These are phyloP conservation scores for Microcebus jonahi DNA, from an alignment of 2,113 vertebrate species.

Conservation along the genomic window DNA sequence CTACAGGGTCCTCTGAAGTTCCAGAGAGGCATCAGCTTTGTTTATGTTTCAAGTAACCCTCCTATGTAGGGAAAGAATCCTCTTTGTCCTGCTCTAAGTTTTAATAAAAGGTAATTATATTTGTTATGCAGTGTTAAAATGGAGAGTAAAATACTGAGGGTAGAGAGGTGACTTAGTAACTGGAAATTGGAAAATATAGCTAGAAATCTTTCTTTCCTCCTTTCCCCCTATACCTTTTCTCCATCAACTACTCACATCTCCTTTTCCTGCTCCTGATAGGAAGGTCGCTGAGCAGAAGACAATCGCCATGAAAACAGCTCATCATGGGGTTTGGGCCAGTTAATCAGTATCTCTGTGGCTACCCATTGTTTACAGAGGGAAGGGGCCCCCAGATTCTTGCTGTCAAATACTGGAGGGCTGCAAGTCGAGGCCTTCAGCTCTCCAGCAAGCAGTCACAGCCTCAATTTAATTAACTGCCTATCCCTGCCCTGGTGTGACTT, in stretches of 20 bases:
- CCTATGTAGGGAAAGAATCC: background rate
- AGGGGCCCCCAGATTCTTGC: conserved; percentile 53
- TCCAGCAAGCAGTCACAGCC: conserved; percentile 67
- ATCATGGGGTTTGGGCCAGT: background rate
- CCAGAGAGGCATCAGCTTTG: background rate
- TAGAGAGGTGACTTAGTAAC: background rate
- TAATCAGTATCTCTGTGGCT: conserved; percentile 63
- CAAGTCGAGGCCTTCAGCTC: conserved; percentile 61
- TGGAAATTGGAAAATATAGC: background rate
- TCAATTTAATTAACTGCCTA: conserved; percentile 83
- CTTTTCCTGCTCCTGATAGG: background rate
- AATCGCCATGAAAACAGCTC: background rate
- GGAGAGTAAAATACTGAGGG: background rate
- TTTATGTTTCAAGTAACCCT: background rate
- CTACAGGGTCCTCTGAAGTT: background rate
- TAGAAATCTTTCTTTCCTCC: background rate
- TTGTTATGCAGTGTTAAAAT: background rate
- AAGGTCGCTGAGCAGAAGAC: background rate
- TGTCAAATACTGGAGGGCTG: conserved; percentile 43
- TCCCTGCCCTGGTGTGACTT: conserved; percentile 74
- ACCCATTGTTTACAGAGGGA: conserved; percentile 61
- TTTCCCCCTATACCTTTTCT: background rate
- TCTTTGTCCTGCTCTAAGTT: background rate
- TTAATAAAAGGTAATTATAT: background rate
- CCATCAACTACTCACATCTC: background rate